Evolutionary conservation across 1,140 invertebrate species (phyloP).

Genomic region (Pseudachorutes palmiensis): DNA sequence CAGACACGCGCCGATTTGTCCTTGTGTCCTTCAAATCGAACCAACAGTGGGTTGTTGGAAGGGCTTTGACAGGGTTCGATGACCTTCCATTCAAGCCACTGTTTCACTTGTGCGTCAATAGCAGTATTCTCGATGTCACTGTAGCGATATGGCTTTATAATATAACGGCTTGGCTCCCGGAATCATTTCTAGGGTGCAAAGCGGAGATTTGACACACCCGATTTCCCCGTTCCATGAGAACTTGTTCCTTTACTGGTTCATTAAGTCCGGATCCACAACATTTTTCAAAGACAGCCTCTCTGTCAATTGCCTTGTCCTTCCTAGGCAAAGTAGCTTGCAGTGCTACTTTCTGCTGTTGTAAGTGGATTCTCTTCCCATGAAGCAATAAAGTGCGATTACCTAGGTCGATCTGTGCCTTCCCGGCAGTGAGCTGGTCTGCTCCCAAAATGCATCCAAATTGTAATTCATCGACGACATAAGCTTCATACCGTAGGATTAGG

Average conservation of each 20-base stretch:
- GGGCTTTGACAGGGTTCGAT: not conserved
- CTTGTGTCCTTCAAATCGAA: not conserved
- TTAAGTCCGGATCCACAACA: too few species aligned
- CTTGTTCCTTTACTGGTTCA: not conserved
- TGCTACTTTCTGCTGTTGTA: too few species aligned
- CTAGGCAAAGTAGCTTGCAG: too few species aligned
- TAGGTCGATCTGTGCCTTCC: not conserved
- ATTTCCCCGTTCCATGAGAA: not conserved
- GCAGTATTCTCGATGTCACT: not conserved
- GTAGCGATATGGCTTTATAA: not conserved
- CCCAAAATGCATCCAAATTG: not conserved
- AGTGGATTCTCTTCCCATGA: not conserved
- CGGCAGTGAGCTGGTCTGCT: not conserved
- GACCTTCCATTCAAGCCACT: not conserved
- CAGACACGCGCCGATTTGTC: not conserved
- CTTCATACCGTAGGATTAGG: not conserved
- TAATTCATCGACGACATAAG: not conserved
- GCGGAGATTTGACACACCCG: not conserved
- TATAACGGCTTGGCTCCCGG: not conserved
- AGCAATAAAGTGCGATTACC: not conserved
- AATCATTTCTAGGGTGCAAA: not conserved
- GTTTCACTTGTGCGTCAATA: not conserved
- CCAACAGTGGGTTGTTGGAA: not conserved
- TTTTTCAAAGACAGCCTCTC: too few species aligned
- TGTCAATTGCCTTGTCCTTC: too few species aligned